Percentiles rank a stretch among this genome's conserved stretches.
Evolutionary conservation across 1,140 invertebrate species (phyloP).

Genomic region (Calliopsis andreniformis): DNA sequence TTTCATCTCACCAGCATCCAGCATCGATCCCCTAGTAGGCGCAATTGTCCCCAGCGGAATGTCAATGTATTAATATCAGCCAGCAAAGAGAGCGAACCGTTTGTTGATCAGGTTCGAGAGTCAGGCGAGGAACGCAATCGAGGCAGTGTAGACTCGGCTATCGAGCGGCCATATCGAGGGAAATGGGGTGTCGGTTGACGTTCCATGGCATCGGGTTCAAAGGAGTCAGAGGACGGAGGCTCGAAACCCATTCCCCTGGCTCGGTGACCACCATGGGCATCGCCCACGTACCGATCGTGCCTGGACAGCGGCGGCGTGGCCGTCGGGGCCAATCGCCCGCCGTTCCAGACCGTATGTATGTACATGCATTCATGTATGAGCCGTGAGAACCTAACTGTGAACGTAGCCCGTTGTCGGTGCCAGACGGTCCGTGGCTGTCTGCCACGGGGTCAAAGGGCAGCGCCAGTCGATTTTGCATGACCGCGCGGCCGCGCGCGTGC

Average conservation of each 20-base stretch:
- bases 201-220: slow-evolving; percentile 18
- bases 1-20: too few relatives aligned
- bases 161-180: slow-evolving; percentile 4
- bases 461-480: slow-evolving; percentile 71
- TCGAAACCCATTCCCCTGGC: slow-evolving; percentile 27
- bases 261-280: slow-evolving; percentile 42
- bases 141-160: too few relatives aligned
- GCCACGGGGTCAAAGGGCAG: slow-evolving; percentile 72
- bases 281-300: slow-evolving; percentile 59
- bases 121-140: too few relatives aligned
- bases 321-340: slow-evolving; percentile 54
- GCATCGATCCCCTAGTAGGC: too few relatives aligned
- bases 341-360: slow-evolving; percentile 57
- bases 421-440: slow-evolving; percentile 60
- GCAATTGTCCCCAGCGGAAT: too few relatives aligned
- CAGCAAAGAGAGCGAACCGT: too few relatives aligned
- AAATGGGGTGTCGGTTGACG: slow-evolving; percentile 24
- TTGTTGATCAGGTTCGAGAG: too few relatives aligned
- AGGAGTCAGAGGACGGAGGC: not conserved
- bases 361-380: slow-evolving; percentile 74
- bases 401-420: slow-evolving; percentile 69
- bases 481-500: slow-evolving; percentile 27
- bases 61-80: too few relatives aligned
- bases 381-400: slow-evolving; percentile 80
- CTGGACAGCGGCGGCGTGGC: slow-evolving; percentile 34